Evolutionary conservation across 2,797 vertebrate species (phyloP).

Genomic region (Chelidonichthys spinosus): DNA sequence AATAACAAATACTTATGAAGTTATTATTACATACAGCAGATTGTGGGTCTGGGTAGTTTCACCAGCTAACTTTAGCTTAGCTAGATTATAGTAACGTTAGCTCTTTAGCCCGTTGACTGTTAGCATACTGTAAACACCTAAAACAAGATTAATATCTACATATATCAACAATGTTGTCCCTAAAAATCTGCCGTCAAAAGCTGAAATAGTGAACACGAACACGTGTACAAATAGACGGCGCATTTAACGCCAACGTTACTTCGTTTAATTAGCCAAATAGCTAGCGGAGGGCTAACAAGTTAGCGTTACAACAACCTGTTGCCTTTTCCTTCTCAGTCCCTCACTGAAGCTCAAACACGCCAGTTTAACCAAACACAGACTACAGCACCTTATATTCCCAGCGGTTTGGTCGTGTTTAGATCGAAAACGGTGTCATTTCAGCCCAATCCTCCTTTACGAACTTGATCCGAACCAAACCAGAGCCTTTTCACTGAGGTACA

Average conservation of each 20-base stretch:
- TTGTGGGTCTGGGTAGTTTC: neutral
- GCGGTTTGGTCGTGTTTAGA: constrained; percentile 31
- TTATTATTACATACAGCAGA: neutral
- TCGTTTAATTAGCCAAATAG: constrained; percentile 28
- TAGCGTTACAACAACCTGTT: constrained; percentile 77
- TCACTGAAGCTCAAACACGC: neutral
- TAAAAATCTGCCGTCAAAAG: neutral
- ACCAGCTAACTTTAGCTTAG: neutral
- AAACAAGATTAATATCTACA: neutral
- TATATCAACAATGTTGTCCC: fast-evolving
- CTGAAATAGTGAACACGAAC: fast-evolving
- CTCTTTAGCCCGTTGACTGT: neutral
- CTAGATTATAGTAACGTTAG: neutral
- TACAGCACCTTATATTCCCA: constrained; percentile 57
- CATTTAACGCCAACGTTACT: neutral
- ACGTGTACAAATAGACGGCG: neutral
- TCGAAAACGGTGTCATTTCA: constrained; percentile 45
- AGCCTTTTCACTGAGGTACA: neutral
- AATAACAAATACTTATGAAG: neutral
- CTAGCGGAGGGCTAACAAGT: constrained; percentile 41
- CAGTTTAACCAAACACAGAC: neutral
- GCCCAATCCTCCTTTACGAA: neutral
- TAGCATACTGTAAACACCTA: fast-evolving
- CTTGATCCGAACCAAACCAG: neutral
- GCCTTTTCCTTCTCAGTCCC: constrained; percentile 1